Conservation (phyloP, 2,888 invertebrate species). For the Eupithecia exiguata region DNA sequence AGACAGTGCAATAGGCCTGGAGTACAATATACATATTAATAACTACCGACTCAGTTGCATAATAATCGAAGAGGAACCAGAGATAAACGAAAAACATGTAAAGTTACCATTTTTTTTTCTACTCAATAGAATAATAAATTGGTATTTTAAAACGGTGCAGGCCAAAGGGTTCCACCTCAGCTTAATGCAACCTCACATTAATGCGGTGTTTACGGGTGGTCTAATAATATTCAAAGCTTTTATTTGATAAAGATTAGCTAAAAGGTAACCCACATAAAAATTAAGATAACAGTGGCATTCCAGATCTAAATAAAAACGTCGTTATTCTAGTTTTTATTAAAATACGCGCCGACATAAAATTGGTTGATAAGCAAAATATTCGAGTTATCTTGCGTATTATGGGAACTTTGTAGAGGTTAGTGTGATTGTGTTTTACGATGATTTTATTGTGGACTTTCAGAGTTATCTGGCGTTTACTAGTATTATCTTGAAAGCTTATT, state of each 20-base stretch:
- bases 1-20: background rate
- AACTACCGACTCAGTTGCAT: too few species aligned
- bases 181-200: too few species aligned
- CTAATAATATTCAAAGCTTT: slow-evolving; percentile 63
- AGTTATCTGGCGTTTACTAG: slow-evolving; percentile 2
- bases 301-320: slow-evolving; percentile 59
- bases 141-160: too few species aligned
- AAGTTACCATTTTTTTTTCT: too few species aligned
- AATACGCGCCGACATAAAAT: slow-evolving; percentile 58
- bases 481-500: slow-evolving; percentile 5
- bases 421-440: slow-evolving; percentile 16
- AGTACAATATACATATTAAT: background rate
- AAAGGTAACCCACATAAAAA: slow-evolving; percentile 73
- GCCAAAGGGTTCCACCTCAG: too few species aligned
- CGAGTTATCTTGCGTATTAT: slow-evolving; percentile 32
- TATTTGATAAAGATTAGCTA: slow-evolving; percentile 68
- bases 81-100: too few species aligned
- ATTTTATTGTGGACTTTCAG: slow-evolving; percentile 5
- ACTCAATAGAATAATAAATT: too few species aligned
- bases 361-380: slow-evolving; percentile 56
- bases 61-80: too few species aligned
- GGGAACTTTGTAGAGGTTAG: slow-evolving; percentile 22
- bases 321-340: slow-evolving; percentile 62
- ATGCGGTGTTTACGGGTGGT: slow-evolving; percentile 67
- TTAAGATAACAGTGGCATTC: slow-evolving; percentile 71